Conservation (phyloP, 1,140 invertebrate species). For the Zaprionus ghesquierei region DNA sequence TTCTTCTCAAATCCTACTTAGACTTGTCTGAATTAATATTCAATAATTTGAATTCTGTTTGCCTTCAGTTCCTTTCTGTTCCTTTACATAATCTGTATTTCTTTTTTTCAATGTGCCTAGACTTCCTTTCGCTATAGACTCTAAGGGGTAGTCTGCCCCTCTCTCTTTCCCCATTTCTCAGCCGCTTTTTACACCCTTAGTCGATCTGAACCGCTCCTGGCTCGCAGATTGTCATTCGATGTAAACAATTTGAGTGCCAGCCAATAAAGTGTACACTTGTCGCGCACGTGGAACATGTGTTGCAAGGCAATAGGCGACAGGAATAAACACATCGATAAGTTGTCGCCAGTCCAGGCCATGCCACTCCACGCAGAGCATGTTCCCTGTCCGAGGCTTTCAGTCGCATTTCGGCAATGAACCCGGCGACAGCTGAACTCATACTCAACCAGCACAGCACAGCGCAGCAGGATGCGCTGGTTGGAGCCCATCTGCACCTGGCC, state of each 20-base stretch:
- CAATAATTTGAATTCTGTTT: too few species aligned
- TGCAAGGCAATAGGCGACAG: conserved; percentile 15
- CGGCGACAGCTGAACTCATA: conserved; percentile 43
- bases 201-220: conserved; percentile 12
- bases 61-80: too few species aligned
- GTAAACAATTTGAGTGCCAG: conserved; percentile 32
- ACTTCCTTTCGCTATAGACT: too few species aligned
- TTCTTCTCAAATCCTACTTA: too few species aligned
- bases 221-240: conserved; percentile 5
- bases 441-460: conserved; percentile 16
- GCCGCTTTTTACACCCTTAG: too few species aligned
- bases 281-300: conserved; percentile 9
- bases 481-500: conserved; percentile 12
- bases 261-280: conserved; percentile 22
- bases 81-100: too few species aligned
- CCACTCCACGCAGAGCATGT: too few species aligned
- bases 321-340: background rate
- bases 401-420: conserved; percentile 50
- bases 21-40: too few species aligned
- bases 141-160: too few species aligned
- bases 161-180: too few species aligned
- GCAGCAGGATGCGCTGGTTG: background rate
- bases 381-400: conserved; percentile 23
- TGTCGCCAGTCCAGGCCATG: background rate
- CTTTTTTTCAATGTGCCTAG: too few species aligned